Conservation (phyloP, 2,113 vertebrate species). For the Lampris incognitus region DNA sequence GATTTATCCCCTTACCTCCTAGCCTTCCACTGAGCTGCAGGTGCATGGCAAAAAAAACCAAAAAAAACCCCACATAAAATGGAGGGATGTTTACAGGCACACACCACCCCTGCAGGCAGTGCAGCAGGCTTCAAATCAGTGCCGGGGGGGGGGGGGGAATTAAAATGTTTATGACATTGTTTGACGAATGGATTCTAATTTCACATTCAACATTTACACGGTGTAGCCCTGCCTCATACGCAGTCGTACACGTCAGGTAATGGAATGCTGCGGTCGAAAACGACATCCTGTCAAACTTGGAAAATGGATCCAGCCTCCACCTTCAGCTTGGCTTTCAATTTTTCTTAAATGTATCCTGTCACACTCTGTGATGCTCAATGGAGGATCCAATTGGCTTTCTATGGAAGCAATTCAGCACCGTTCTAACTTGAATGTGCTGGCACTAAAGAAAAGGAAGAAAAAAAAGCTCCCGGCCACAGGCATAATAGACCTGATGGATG, state of each 20-base stretch:
- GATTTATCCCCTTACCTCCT: slow-evolving; percentile 58
- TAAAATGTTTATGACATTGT: slow-evolving; percentile 70
- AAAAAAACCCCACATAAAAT: too few relatives aligned
- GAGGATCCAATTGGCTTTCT: slow-evolving; percentile 41
- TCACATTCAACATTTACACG: slow-evolving; percentile 73
- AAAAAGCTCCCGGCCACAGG: slow-evolving; percentile 18
- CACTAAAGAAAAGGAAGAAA: slow-evolving; percentile 36
- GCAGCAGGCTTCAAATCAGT: slow-evolving; percentile 50
- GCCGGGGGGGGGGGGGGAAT: slow-evolving; percentile 12
- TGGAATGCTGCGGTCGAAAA: slow-evolving; percentile 53
- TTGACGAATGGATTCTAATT: slow-evolving; percentile 72
- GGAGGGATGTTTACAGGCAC: slow-evolving; percentile 61
- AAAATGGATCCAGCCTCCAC: slow-evolving; percentile 39
- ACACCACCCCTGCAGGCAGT: slow-evolving; percentile 36
- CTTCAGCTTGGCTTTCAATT: slow-evolving; percentile 52
- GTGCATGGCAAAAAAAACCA: slow-evolving; percentile 10
- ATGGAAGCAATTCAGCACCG: slow-evolving; percentile 37
- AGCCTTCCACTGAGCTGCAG: slow-evolving; percentile 47
- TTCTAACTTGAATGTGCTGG: slow-evolving; percentile 36
- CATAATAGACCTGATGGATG: slow-evolving; percentile 10
- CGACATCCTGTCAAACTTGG: slow-evolving; percentile 56
- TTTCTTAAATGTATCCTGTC: slow-evolving; percentile 45
- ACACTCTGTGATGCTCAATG: slow-evolving; percentile 26
- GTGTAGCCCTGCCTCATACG: slow-evolving; percentile 49
- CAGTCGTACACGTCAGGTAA: slow-evolving; percentile 35